Conservation (phyloP, 37 sponge, comb jelly and placozoan species). For the Haliclona indistincta region DNA sequence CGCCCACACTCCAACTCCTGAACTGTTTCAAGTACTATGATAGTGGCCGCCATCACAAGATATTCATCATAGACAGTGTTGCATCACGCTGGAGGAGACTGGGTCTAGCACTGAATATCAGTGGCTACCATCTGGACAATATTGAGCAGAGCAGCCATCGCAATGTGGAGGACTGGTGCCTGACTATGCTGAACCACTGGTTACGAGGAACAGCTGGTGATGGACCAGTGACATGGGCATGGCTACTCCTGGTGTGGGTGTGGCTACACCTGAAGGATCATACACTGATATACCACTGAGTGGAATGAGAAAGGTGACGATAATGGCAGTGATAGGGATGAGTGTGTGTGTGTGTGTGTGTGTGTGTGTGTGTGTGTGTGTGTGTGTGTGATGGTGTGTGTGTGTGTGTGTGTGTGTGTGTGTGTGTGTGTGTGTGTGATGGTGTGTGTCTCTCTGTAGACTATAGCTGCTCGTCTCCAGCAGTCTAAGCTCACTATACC, state of each 20-base stretch:
- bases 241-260: constrained; percentile 5
- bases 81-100: too few relatives aligned
- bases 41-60: too few relatives aligned
- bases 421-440: constrained; percentile 26
- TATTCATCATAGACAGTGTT: too few relatives aligned
- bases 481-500: constrained; percentile 90
- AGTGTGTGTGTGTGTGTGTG: not conserved
- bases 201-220: too few relatives aligned
- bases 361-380: constrained; percentile 29
- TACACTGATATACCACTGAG: constrained; percentile 81
- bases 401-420: constrained; percentile 26
- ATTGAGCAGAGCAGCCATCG: too few relatives aligned
- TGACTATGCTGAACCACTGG: too few relatives aligned
- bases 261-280: constrained; percentile 35
- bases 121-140: too few relatives aligned
- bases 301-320: constrained; percentile 83
- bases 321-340: constrained; percentile 4
- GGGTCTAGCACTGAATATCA: too few relatives aligned
- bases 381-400: constrained; percentile 33
- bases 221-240: too few relatives aligned
- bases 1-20: too few relatives aligned
- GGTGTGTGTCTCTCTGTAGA: not conserved
- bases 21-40: too few relatives aligned
- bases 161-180: too few relatives aligned
- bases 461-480: constrained; percentile 69